Conservation (phyloP, 2,797 vertebrate species). For the Liasis olivaceus region DNA sequence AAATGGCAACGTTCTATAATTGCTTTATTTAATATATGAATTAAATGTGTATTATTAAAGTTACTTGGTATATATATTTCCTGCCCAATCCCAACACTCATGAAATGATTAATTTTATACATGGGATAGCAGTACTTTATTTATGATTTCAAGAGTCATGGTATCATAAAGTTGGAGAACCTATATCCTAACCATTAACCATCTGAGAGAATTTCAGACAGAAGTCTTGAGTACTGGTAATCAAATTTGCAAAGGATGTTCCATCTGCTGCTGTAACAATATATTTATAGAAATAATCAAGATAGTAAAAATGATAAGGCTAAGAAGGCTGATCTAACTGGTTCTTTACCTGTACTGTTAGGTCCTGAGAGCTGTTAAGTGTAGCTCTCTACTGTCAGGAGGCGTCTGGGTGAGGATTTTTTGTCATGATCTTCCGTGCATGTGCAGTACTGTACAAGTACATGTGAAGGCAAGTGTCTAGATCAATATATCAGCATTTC, state of each 20-base stretch:
- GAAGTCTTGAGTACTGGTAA: not conserved
- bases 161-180: not conserved
- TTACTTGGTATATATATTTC: not conserved
- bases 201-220: not conserved
- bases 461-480: too few relatives aligned
- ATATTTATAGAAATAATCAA: not conserved
- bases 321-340: not conserved
- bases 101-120: not conserved
- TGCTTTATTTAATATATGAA: not conserved
- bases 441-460: too few relatives aligned
- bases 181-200: not conserved
- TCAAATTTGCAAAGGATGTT: not conserved
- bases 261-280: not conserved
- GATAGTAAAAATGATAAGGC: not conserved
- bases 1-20: not conserved
- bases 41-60: not conserved
- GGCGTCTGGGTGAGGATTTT: not conserved
- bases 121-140: not conserved
- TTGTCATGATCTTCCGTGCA: too few relatives aligned
- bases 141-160: not conserved
- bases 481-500: too few relatives aligned
- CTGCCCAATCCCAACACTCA: not conserved
- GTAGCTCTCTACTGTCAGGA: not conserved
- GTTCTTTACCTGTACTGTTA: not conserved
- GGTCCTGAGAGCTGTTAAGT: not conserved